phyloP scores from a whole-genome alignment of 2,888 invertebrate species.

The Ceraclea dissimilis region DNA sequence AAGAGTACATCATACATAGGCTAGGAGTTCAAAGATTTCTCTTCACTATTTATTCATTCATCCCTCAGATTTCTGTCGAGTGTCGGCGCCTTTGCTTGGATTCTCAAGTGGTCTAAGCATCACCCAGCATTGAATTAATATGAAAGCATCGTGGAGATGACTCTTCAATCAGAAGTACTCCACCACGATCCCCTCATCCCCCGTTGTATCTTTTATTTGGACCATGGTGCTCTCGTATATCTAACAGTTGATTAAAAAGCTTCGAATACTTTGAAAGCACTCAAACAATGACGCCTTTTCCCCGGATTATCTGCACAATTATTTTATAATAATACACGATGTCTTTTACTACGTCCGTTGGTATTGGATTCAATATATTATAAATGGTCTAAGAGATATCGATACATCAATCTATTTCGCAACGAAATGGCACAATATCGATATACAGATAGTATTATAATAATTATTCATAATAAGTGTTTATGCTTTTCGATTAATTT shows the following conservation, averaged over 20 bases:
- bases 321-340: neutral
- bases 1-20: too few relatives aligned
- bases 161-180: constrained; percentile 10
- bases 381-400: too few relatives aligned
- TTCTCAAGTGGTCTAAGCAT: constrained; percentile 18
- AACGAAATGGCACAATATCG: too few relatives aligned
- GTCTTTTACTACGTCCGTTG: too few relatives aligned
- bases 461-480: too few relatives aligned
- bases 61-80: neutral
- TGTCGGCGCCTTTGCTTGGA: constrained; percentile 22
- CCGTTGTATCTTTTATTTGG: constrained; percentile 1
- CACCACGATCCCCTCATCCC: neutral
- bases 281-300: constrained; percentile 6
- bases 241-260: constrained; percentile 10
- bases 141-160: constrained; percentile 7
- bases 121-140: constrained; percentile 15
- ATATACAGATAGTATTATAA: too few relatives aligned
- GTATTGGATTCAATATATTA: too few relatives aligned
- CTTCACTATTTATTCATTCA: neutral
- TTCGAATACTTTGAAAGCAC: neutral
- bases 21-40: too few relatives aligned
- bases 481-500: too few relatives aligned
- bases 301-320: constrained; percentile 6
- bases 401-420: too few relatives aligned
- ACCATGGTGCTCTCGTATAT: constrained; percentile 9